A percentile compares a stretch with the other conserved stretches of the same genome.
Evolutionary conservation across 2,888 invertebrate genomes (phyloP).

Genomic region (Kuschelorhynchus macadamiae): DNA sequence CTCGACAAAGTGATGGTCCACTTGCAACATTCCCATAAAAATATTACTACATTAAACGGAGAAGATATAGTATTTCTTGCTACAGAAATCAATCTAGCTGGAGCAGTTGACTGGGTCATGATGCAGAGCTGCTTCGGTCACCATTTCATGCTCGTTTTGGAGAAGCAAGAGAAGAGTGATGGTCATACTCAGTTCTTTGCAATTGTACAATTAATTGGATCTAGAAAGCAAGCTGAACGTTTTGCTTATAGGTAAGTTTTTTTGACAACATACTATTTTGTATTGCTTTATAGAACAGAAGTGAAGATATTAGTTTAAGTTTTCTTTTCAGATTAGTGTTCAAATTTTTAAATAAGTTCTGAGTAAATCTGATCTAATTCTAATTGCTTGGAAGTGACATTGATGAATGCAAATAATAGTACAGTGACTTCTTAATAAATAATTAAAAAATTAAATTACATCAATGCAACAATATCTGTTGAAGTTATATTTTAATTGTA

Average conservation of each 20-base stretch:
- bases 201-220: constrained; percentile 98
- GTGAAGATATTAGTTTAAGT: too few relatives aligned
- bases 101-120: constrained; percentile 99
- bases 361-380: too few relatives aligned
- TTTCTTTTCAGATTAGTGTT: too few relatives aligned
- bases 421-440: too few relatives aligned
- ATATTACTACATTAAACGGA: constrained; percentile 97
- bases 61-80: constrained; percentile 99
- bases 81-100: constrained; percentile 99
- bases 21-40: constrained; percentile 96
- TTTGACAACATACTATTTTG: too few relatives aligned
- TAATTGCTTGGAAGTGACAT: too few relatives aligned
- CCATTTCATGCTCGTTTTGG: constrained; percentile 99
- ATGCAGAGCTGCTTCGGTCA: constrained; percentile 99
- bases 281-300: too few relatives aligned
- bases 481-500: too few relatives aligned
- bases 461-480: too few relatives aligned
- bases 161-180: constrained; percentile 98
- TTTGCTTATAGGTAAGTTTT: constrained; percentile 90
- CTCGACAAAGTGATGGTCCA: constrained; percentile 99
- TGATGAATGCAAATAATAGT: too few relatives aligned
- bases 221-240: constrained; percentile 98
- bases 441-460: too few relatives aligned
- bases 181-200: constrained; percentile 98
- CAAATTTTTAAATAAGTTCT: too few relatives aligned